A percentile compares a stretch with the other conserved stretches of the same genome.
These are phyloP conservation scores for Antigone vipio DNA, from an alignment of 2,113 vertebrate species.

Conservation along the genomic window DNA sequence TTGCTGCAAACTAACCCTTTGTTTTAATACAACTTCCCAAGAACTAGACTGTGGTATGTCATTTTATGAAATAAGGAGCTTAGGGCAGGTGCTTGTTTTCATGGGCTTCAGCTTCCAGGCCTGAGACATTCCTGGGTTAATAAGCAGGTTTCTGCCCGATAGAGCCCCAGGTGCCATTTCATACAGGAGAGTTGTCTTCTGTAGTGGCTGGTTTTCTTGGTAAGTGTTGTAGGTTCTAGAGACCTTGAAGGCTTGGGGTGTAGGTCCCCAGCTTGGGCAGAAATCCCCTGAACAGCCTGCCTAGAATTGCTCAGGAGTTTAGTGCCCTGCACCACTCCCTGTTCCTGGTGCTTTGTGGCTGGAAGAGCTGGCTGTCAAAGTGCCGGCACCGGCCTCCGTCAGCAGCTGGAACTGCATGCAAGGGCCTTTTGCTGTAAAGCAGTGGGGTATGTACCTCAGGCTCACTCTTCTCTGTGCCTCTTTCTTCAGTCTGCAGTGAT, in stretches of 20 bases:
- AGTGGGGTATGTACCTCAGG: neutral
- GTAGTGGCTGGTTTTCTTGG: neutral
- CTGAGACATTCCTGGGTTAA: neutral
- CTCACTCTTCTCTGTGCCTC: neutral
- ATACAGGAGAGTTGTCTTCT: neutral
- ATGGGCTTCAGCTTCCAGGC: neutral
- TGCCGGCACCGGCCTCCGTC: neutral
- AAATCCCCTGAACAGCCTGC: neutral
- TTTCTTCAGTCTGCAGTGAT: slow-evolving; percentile 90
- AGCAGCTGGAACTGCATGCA: neutral
- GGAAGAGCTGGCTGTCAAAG: neutral
- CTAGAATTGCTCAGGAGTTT: neutral
- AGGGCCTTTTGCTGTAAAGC: neutral
- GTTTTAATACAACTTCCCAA: neutral
- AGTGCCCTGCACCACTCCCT: accelerated
- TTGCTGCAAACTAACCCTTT: neutral
- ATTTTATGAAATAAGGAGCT: neutral
- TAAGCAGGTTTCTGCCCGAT: neutral
- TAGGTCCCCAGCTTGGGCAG: neutral
- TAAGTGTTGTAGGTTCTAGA: neutral
- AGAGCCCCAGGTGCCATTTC: neutral
- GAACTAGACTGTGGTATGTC: neutral
- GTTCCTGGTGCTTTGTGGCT: neutral
- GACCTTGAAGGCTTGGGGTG: neutral
- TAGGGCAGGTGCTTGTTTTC: neutral